Conservation (phyloP, 1,140 invertebrate species). For the Saccostrea echinata region DNA sequence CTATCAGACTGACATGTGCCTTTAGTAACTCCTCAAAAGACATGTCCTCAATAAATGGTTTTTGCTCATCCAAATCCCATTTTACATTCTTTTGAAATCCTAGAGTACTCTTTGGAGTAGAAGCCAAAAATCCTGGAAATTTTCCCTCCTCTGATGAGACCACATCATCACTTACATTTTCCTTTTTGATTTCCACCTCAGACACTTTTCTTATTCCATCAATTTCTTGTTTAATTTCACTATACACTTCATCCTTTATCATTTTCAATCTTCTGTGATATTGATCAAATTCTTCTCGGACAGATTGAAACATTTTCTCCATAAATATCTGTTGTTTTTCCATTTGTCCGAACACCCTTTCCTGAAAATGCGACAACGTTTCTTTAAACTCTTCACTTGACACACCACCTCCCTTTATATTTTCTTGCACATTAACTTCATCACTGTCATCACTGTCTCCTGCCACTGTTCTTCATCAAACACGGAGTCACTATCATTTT, state of each 20-base stretch:
- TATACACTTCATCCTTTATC: neutral
- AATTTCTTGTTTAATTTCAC: neutral
- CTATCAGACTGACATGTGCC: neutral
- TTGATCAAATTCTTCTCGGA: neutral
- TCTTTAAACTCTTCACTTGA: neutral
- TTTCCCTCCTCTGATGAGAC: neutral
- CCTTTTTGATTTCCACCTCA: neutral
- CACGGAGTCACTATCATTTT: neutral
- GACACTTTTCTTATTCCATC: neutral
- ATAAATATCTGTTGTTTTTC: neutral
- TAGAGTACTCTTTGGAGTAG: neutral
- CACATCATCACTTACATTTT: neutral
- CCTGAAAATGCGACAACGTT: neutral
- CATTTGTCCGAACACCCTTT: neutral
- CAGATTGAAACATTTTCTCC: neutral
- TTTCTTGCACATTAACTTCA: neutral
- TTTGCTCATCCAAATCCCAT: slow-evolving; percentile 43
- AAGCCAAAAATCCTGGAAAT: neutral
- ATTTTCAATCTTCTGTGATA: neutral
- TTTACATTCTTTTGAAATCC: slow-evolving; percentile 14
- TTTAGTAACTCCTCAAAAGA: neutral
- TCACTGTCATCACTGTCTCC: neutral
- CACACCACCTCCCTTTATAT: neutral
- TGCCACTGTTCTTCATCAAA: neutral
- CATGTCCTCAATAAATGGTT: neutral